These are phyloP conservation scores for Phenganax marumi DNA, from an alignment of 92 coral and sea anemone species.

Conservation along the genomic window DNA sequence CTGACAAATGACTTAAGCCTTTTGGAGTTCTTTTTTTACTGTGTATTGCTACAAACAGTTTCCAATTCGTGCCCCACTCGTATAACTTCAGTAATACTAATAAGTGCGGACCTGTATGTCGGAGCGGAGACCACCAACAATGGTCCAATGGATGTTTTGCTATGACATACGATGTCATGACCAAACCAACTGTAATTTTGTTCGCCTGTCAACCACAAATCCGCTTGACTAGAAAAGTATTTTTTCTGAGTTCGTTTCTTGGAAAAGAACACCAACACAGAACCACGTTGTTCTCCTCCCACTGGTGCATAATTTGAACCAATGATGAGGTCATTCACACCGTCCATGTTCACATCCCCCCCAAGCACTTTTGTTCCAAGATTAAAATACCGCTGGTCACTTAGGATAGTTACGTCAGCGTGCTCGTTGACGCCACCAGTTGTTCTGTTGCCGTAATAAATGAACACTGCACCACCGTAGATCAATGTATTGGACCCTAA, in stretches of 20 bases:
- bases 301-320: conserved; percentile 92
- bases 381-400: conserved; percentile 84
- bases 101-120: conserved; percentile 69
- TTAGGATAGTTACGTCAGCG: conserved; percentile 64
- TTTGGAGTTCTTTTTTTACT: no score
- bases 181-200: conserved; percentile 99
- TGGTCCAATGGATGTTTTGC: conserved; percentile 45
- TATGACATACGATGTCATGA: conserved; percentile 55
- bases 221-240: conserved; percentile 53
- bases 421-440: conserved; percentile 52
- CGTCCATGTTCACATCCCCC: conserved; percentile 81
- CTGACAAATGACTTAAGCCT: no score
- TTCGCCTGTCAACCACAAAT: conserved; percentile 72
- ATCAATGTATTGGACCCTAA: conserved; percentile 75
- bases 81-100: no score
- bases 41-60: no score
- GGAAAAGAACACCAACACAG: conserved; percentile 81
- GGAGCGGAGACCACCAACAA: conserved; percentile 73
- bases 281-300: conserved; percentile 96
- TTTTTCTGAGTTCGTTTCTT: conserved; percentile 59
- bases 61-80: neutral
- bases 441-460: conserved; percentile 64
- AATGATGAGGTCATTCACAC: conserved; percentile 79
- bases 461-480: conserved; percentile 83
- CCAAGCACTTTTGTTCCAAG: conserved; percentile 80